These are phyloP conservation scores for Bradypus variegatus DNA, from an alignment of 2,797 vertebrate genomes.

Conservation along the genomic window DNA sequence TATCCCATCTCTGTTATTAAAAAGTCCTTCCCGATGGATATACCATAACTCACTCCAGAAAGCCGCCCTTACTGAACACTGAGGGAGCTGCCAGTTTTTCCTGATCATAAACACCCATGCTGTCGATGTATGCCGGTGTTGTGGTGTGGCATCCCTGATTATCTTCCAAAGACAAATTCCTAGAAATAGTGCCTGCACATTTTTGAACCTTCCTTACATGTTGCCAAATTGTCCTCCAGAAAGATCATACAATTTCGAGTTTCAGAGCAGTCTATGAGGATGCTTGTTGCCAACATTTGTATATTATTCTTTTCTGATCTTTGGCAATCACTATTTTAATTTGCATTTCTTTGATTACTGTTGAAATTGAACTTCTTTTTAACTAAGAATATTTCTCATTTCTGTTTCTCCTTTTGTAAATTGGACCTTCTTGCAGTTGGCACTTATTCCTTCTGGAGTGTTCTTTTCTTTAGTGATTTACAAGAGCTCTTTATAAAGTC, in stretches of 20 bases:
- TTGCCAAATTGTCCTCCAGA: constrained; percentile 61
- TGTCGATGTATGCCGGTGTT: constrained; percentile 26
- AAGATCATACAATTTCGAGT: constrained; percentile 47
- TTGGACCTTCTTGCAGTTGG: constrained; percentile 38
- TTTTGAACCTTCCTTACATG: constrained; percentile 48
- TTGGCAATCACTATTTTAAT: constrained; percentile 58
- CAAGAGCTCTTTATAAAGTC: constrained; percentile 5
- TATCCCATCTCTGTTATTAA: not conserved
- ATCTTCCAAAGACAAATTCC: constrained; percentile 47
- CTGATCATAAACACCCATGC: constrained; percentile 38
- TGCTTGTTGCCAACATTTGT: constrained; percentile 17
- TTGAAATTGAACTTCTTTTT: constrained; percentile 54
- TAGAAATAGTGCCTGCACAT: constrained; percentile 49
- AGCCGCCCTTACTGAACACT: not conserved
- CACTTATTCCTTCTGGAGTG: constrained; percentile 35
- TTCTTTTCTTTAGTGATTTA: constrained; percentile 37
- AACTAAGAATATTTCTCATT: constrained; percentile 42
- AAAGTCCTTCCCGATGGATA: not conserved
- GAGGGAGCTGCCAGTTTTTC: constrained; percentile 14
- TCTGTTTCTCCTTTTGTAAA: constrained; percentile 50
- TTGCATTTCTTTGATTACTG: constrained; percentile 66
- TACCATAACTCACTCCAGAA: not conserved
- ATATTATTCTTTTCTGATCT: constrained; percentile 52
- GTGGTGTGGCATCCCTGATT: constrained; percentile 41
- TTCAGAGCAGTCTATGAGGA: not conserved